A percentile compares a stretch with the other conserved stretches of the same genome.
Evolutionary conservation across 2,113 vertebrate genomes (phyloP).

Genomic region (Reinhardtius hippoglossoides): DNA sequence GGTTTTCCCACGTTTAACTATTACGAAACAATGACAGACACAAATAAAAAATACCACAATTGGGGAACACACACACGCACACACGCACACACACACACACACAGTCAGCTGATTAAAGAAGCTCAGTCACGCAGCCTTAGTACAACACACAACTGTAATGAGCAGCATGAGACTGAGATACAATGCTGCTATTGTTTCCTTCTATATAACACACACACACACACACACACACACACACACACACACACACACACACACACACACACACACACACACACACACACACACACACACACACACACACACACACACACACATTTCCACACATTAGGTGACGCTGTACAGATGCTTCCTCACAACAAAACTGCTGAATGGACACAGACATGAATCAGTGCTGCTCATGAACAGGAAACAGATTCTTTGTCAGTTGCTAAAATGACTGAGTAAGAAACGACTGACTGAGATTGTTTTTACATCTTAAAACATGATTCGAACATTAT

Average conservation of each 20-base stretch:
- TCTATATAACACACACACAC: neutral
- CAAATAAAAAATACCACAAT: too few relatives aligned
- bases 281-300: neutral
- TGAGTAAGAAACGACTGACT: neutral
- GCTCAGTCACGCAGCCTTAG: neutral
- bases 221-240: neutral
- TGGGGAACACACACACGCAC: neutral
- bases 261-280: neutral
- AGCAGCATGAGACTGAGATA: slow-evolving; percentile 28
- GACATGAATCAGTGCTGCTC: neutral
- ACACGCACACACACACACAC: neutral
- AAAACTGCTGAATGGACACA: neutral
- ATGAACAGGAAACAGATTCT: neutral
- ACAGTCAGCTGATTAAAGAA: slow-evolving; percentile 29
- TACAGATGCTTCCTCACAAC: neutral
- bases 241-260: too few relatives aligned
- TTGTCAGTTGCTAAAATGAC: neutral
- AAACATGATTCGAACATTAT: too few relatives aligned
- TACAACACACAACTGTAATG: slow-evolving; percentile 21
- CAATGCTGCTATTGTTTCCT: neutral
- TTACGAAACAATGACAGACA: neutral
- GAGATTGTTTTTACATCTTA: too few relatives aligned
- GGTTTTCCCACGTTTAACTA: neutral
- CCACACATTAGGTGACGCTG: neutral
- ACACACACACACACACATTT: neutral